Evolutionary conservation across 2,888 invertebrate species (phyloP).

Genomic region (Oeneis ivallda): DNA sequence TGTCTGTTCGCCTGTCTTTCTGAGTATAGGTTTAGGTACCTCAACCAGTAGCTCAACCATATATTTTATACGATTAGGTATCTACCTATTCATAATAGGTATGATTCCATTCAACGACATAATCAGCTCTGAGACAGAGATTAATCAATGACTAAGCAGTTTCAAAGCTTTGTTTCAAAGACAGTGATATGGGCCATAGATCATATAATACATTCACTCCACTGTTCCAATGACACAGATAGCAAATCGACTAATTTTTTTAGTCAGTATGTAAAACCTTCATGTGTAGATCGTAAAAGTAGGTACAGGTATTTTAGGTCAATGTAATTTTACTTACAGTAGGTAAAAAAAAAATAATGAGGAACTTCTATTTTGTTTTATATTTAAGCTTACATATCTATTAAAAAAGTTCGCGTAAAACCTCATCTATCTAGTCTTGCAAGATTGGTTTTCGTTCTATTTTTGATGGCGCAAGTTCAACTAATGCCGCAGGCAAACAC

Average conservation of each 20-base stretch:
- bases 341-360: neutral
- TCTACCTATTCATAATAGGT: slow-evolving; percentile 3
- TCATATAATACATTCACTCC: slow-evolving; percentile 4
- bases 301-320: slow-evolving; percentile 13
- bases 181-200: slow-evolving; percentile 21
- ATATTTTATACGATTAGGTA: neutral
- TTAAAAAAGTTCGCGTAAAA: no score
- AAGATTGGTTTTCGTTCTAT: neutral
- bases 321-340: neutral
- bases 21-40: no score
- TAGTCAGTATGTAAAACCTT: slow-evolving; percentile 6
- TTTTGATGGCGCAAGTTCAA: neutral
- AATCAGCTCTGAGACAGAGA: slow-evolving; percentile 20
- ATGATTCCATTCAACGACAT: slow-evolving; percentile 24
- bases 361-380: neutral
- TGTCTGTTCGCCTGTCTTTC: no score
- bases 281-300: slow-evolving; percentile 12
- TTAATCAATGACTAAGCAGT: slow-evolving; percentile 31
- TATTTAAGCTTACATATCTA: neutral
- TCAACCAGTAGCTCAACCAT: neutral
- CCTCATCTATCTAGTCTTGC: no score
- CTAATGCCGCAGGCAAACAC: neutral
- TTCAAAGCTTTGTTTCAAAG: slow-evolving; percentile 25
- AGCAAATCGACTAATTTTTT: slow-evolving; percentile 13
- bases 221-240: slow-evolving; percentile 35